Base-by-base conservation (phyloP, 2,113 vertebrate genomes). In the Crocuta crocuta region DNA sequence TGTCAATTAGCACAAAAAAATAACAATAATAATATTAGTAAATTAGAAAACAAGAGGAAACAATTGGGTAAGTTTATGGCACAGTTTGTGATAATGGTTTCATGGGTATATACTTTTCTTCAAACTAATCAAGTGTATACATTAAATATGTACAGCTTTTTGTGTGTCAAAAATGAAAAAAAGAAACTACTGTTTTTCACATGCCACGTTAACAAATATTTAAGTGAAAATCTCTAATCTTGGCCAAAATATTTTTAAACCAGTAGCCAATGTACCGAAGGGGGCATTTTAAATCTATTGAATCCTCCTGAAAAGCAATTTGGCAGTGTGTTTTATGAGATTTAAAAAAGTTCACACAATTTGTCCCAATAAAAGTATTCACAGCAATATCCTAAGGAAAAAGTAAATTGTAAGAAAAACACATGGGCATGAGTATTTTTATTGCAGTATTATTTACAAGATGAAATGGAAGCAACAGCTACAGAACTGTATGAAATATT, bases 181-280 rank as follows among this genome's bases (percentile, higher is more conserved):
- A 13, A 2, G 4, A 19, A 35, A 82, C 55, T 35, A 43, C 31
- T 65, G 4, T 92, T 89, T 83, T 92, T 95, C 39, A 48, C 43
- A 35, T 92, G 43, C 33, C 83, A 92, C 16, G 55, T 71, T 78
- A 71, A 13, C 33, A 92, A 31, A 79, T 83, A 50, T 71, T 89
- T 53, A 48, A 66, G 7, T 53, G 50, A 79, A 79, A 89, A 79
- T 84, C n/a, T 78, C 50, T 95, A 43, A 84, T 84, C 28, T 58
- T 33, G n/a, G 2, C 23, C 61, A 84, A 95, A 96, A 92, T 71
- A 95, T 31, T 78, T 78, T 70, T 35, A 92, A 88, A 70, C 23
- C 89, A 83, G 61, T 70, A 35, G 26, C 82, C 63, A 21, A 71
- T 63, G n/a, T 9, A 71, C 9, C n/a, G 26, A 76, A 5, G 8